Evolutionary conservation across 2,113 vertebrate species (phyloP).

Genomic region (Dromiciops gliroides): DNA sequence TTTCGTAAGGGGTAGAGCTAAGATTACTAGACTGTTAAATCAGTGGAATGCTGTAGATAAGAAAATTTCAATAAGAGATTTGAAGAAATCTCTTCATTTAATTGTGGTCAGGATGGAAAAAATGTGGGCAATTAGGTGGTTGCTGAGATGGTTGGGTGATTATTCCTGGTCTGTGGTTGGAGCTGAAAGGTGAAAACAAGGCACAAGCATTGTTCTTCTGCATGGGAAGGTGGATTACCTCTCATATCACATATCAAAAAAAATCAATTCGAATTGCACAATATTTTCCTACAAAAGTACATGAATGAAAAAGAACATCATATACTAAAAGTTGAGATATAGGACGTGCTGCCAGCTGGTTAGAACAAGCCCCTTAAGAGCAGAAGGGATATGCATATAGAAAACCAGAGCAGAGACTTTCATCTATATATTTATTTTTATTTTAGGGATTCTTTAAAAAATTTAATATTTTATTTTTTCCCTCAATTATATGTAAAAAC

Average conservation of each 20-base stretch:
- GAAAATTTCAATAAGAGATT: not conserved
- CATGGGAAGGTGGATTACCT: not conserved
- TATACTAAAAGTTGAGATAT: not conserved
- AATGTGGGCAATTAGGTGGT: not conserved
- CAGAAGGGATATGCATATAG: not conserved
- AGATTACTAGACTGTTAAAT: not conserved
- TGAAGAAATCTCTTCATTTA: not conserved
- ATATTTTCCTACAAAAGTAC: not conserved
- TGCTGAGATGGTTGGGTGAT: not conserved
- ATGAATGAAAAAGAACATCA: not conserved
- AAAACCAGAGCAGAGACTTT: not conserved
- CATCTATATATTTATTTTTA: not conserved
- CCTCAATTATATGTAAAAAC: not conserved
- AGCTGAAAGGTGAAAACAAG: not conserved
- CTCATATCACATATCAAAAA: not conserved
- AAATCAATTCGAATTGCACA: not conserved
- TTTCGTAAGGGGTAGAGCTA: not conserved
- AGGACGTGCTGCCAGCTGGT: not conserved
- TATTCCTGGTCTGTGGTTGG: not conserved
- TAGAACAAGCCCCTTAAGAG: not conserved
- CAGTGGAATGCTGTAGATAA: not conserved
- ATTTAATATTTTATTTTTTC: not conserved
- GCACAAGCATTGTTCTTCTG: not conserved
- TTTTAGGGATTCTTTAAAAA: not conserved
- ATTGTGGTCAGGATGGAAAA: not conserved